Evolutionary conservation across 92 coral and sea anemone species (phyloP).

Genomic region (Siderastrea siderea): DNA sequence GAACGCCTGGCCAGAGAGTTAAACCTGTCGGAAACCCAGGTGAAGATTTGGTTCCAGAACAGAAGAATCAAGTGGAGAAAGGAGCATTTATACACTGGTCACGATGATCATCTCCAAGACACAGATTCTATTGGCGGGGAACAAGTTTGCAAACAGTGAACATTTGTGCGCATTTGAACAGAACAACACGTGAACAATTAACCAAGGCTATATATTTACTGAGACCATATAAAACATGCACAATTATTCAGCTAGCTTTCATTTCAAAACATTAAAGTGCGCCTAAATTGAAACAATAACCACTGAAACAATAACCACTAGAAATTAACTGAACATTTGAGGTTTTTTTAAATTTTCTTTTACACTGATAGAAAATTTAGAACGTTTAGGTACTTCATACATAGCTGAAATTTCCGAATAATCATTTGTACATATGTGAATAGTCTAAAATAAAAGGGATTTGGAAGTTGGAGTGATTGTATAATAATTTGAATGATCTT

Average conservation of each 20-base stretch:
- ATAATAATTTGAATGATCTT: not conserved
- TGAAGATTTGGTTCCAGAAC: conserved; percentile 99
- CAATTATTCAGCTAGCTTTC: not conserved
- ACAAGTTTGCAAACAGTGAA: not conserved
- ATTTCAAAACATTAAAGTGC: not conserved
- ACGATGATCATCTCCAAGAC: not conserved
- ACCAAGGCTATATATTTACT: not conserved
- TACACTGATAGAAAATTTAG: no score
- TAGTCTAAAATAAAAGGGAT: not conserved
- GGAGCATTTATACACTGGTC: conserved; percentile 76
- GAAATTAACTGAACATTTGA: no score
- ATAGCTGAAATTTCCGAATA: not conserved
- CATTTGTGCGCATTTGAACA: not conserved
- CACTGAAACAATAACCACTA: no score
- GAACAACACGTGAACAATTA: not conserved
- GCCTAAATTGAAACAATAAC: no score
- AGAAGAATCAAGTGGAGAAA: conserved; percentile 98
- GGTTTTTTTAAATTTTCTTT: no score
- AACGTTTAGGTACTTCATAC: no score
- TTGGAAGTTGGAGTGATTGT: not conserved
- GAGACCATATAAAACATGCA: no score
- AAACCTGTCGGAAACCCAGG: conserved; percentile 94
- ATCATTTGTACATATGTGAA: not conserved
- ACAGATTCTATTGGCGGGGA: not conserved
- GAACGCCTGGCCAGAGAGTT: conserved; percentile 90